These are phyloP conservation scores for Oxygymnocypris stewartii DNA, from an alignment of 2,113 vertebrate species.

Conservation along the genomic window DNA sequence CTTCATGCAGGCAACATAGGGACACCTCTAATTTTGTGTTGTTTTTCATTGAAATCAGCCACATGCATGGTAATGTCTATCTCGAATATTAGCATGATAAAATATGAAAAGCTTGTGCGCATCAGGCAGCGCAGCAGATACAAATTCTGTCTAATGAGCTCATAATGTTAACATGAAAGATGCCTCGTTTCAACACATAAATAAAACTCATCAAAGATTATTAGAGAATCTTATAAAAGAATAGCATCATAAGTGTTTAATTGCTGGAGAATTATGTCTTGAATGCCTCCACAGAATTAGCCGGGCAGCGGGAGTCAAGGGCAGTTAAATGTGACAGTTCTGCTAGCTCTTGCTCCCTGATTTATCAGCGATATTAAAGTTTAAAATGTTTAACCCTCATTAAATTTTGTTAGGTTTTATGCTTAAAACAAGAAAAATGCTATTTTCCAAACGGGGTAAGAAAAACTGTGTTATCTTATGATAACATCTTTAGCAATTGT, in stretches of 20 bases:
- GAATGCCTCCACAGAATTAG: conserved; percentile 13
- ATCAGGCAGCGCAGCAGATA: conserved; percentile 8
- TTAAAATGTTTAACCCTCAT: neutral
- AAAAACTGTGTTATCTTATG: neutral
- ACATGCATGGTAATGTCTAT: conserved; percentile 1
- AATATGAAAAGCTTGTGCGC: neutral
- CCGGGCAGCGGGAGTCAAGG: neutral
- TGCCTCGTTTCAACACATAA: conserved; percentile 18
- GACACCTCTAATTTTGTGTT: no score
- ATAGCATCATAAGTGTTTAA: conserved; percentile 31
- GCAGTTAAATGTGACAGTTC: neutral
- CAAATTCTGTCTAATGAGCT: neutral
- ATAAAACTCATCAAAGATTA: conserved; percentile 33
- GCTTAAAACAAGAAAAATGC: neutral
- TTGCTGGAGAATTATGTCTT: conserved; percentile 14
- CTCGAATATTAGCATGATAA: neutral
- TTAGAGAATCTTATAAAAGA: conserved; percentile 18
- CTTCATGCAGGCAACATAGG: no score
- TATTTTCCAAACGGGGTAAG: neutral
- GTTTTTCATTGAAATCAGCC: conserved; percentile 25
- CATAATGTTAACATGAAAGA: conserved; percentile 8
- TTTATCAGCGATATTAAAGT: neutral
- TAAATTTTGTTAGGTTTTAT: neutral
- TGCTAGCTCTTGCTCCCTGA: neutral
- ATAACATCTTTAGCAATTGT: neutral